A percentile compares a stretch with the other conserved stretches of the same genome.
Conservation (phyloP, 2,113 vertebrate genomes). For the Stegastes partitus region DNA sequence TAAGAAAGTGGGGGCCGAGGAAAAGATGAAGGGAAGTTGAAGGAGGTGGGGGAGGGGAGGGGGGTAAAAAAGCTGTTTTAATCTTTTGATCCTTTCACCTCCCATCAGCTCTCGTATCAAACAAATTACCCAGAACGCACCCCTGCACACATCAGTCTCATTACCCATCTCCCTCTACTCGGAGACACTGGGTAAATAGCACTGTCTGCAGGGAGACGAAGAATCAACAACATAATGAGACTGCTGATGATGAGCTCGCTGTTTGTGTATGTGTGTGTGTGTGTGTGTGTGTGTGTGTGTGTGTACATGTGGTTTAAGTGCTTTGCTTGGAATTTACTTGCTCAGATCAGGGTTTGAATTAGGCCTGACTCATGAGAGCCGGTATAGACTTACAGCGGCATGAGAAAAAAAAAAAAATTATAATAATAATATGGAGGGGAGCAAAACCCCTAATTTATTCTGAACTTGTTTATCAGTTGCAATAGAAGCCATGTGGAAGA, state of each 20-base stretch:
- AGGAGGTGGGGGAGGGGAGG: neutral
- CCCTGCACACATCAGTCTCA: constrained; percentile 77
- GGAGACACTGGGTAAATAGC: constrained; percentile 76
- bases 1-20: neutral
- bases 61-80: constrained; percentile 43
- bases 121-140: constrained; percentile 78
- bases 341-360: constrained; percentile 50
- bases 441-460: constrained; percentile 54
- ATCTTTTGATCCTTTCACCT: constrained; percentile 77
- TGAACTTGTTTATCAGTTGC: constrained; percentile 48
- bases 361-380: constrained; percentile 27
- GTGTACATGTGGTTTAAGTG: constrained; percentile 36
- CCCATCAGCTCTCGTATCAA: constrained; percentile 75
- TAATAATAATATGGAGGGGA: neutral
- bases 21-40: constrained; percentile 48
- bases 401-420: constrained; percentile 40
- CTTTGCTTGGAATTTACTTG: constrained; percentile 41
- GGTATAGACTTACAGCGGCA: neutral
- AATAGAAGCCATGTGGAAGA: constrained; percentile 47
- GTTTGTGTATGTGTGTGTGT: neutral
- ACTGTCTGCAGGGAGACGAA: constrained; percentile 71
- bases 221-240: constrained; percentile 79
- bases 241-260: constrained; percentile 59
- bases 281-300: neutral
- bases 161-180: constrained; percentile 64